Evolutionary conservation across 2,113 vertebrate genomes (phyloP).

Genomic region (Cygnus buccinator): DNA sequence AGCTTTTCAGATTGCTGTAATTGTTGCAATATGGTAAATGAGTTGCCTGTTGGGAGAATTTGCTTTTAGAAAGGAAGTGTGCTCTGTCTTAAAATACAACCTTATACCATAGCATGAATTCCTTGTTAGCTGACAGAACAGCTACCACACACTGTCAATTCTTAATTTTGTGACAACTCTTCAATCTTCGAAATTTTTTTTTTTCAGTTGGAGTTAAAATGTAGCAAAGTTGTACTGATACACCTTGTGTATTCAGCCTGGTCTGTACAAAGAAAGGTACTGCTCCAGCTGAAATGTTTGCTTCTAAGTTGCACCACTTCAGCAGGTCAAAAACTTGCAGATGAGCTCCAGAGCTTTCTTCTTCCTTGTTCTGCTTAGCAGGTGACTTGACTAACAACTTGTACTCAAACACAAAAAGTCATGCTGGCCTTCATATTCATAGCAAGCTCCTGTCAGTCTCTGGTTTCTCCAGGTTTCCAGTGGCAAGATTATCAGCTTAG

Average conservation of each 20-base stretch:
- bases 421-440: neutral
- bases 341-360: neutral
- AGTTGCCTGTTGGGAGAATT: neutral
- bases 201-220: neutral
- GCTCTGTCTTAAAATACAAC: neutral
- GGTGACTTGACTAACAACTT: accelerated
- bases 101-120: neutral
- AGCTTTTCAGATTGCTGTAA: neutral
- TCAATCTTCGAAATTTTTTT: neutral
- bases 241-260: neutral
- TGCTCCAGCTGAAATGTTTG: neutral
- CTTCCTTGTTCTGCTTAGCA: neutral
- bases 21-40: neutral
- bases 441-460: neutral
- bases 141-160: neutral
- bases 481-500: neutral
- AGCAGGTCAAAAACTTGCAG: neutral
- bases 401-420: neutral
- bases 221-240: neutral
- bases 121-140: neutral
- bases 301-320: neutral
- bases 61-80: neutral
- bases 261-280: neutral
- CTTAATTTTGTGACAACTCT: neutral
- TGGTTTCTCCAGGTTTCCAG: neutral